Percentiles rank a stretch among this genome's conserved stretches.
These are phyloP conservation scores for Onthophagus sagittarius DNA, from an alignment of 2,888 invertebrate genomes.

Conservation along the genomic window DNA sequence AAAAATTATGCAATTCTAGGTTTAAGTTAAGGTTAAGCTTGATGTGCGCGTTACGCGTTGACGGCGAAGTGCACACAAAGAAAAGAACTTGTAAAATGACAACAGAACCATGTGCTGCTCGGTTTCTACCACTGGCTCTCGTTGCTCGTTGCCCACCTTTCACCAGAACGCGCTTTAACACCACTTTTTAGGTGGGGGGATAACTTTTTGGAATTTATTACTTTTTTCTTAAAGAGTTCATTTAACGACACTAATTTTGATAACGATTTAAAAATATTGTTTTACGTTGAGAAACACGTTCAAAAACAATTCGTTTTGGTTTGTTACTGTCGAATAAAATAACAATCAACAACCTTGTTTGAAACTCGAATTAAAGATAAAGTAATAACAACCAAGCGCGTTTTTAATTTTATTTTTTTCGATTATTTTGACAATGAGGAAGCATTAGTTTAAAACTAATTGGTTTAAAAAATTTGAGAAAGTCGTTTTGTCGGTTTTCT, in stretches of 20 bases:
- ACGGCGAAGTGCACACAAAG: not conserved
- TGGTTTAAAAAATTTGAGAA: no score
- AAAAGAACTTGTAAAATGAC: slow-evolving; percentile 9
- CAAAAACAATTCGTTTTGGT: not conserved
- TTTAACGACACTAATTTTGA: not conserved
- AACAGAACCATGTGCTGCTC: slow-evolving; percentile 15
- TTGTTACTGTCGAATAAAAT: not conserved
- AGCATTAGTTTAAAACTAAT: no score
- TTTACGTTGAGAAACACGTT: not conserved
- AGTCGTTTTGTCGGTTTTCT: no score
- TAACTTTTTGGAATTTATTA: not conserved
- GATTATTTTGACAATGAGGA: no score
- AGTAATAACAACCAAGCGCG: no score
- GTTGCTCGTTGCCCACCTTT: not conserved
- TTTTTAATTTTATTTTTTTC: no score
- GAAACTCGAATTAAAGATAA: not conserved
- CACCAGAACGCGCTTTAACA: slow-evolving; percentile 5
- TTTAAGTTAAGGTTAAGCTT: not conserved
- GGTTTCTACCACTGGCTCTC: not conserved
- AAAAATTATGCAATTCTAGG: no score
- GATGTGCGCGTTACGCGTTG: not conserved
- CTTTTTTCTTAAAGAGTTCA: not conserved
- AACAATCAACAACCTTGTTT: not conserved
- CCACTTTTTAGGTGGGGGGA: slow-evolving; percentile 2
- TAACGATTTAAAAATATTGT: not conserved